These are phyloP conservation scores for Oreotrochilus melanogaster DNA, from an alignment of 2,113 vertebrate species.

Conservation along the genomic window DNA sequence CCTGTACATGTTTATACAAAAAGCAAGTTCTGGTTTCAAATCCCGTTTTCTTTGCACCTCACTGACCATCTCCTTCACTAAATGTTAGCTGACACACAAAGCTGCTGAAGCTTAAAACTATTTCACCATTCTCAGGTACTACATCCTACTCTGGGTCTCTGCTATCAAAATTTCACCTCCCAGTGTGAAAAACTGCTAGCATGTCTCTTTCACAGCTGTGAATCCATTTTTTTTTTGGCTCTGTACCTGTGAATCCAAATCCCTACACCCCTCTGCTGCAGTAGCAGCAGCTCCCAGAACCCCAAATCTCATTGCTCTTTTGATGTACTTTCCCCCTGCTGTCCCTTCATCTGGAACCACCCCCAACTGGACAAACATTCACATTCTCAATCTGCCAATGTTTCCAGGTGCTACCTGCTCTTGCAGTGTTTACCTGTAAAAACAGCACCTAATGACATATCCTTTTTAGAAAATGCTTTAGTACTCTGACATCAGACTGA, in stretches of 20 bases:
- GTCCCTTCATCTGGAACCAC: neutral
- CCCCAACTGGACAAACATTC: neutral
- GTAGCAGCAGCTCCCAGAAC: neutral
- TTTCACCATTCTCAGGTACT: neutral
- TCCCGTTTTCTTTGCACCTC: conserved; percentile 51
- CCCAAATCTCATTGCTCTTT: neutral
- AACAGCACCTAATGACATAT: neutral
- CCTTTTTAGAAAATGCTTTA: neutral
- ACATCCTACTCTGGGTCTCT: neutral
- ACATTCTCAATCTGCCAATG: neutral
- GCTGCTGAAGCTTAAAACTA: neutral
- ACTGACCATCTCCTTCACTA: conserved; percentile 3
- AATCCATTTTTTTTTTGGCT: neutral
- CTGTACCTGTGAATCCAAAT: neutral
- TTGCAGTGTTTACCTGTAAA: neutral
- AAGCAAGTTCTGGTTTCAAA: conserved; percentile 51
- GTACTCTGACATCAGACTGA: neutral
- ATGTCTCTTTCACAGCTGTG: neutral
- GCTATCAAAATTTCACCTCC: neutral
- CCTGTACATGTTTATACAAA: neutral
- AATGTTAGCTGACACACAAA: neutral
- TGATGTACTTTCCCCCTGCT: neutral
- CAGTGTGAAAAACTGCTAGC: neutral
- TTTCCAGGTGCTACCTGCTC: neutral
- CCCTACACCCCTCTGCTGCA: neutral